These are phyloP conservation scores for Mayetiola destructor DNA, from an alignment of 2,888 invertebrate species.

Conservation along the genomic window DNA sequence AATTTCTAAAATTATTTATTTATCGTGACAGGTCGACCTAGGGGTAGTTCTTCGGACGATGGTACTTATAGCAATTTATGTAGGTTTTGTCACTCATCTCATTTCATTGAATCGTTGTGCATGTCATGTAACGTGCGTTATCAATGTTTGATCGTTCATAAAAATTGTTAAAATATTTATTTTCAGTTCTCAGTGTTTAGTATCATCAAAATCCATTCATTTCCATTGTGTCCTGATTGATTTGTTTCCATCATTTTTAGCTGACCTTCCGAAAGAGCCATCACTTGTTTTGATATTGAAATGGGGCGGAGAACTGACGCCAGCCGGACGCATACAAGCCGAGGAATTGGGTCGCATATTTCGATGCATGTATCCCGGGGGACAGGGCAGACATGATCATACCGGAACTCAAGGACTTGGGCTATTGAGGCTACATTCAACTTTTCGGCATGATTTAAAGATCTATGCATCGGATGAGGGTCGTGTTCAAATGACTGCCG, in stretches of 20 bases:
- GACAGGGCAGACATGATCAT: constrained; percentile 85
- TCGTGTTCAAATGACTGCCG: constrained; percentile 98
- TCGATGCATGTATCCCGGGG: constrained; percentile 98
- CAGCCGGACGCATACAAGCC: constrained; percentile 93
- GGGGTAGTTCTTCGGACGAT: constrained; percentile 81
- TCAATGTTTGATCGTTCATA: not conserved
- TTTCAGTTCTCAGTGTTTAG: constrained; percentile 14
- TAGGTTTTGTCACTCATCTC: constrained; percentile 18
- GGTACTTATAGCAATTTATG: constrained; percentile 43
- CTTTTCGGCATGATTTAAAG: constrained; percentile 96
- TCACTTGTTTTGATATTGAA: constrained; percentile 92
- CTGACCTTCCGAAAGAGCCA: constrained; percentile 78
- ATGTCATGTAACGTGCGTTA: not conserved
- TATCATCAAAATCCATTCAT: constrained; percentile 12
- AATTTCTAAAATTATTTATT: too few species aligned
- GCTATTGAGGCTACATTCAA: constrained; percentile 83
- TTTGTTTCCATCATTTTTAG: constrained; percentile 27
- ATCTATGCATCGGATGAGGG: constrained; percentile 99
- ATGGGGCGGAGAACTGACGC: constrained; percentile 99
- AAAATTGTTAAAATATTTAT: not conserved
- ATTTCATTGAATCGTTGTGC: constrained; percentile 1
- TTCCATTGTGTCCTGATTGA: not conserved
- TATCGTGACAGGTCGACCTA: too few species aligned
- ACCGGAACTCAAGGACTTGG: constrained; percentile 91
- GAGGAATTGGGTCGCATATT: constrained; percentile 96